Percentiles rank a stretch among this genome's conserved stretches.
These are phyloP conservation scores for Ceuthmochares aereus DNA, from an alignment of 2,113 vertebrate genomes.

Conservation along the genomic window DNA sequence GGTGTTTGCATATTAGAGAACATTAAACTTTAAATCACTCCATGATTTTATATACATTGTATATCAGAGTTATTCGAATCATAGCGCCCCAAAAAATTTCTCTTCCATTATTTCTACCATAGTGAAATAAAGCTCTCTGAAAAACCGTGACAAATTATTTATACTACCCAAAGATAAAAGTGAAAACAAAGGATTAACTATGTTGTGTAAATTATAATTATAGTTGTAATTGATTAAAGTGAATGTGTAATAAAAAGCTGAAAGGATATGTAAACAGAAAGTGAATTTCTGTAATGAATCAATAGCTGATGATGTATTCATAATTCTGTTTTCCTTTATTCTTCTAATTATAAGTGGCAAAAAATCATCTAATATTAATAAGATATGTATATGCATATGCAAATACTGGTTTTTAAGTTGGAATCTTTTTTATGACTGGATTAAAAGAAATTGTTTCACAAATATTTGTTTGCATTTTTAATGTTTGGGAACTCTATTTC, in stretches of 20 bases:
- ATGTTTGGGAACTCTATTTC: not conserved
- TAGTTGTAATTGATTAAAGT: slow-evolving; percentile 49
- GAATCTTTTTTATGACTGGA: not conserved
- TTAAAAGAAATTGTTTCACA: slow-evolving; percentile 14
- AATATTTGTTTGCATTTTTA: slow-evolving; percentile 54
- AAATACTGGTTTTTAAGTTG: slow-evolving; percentile 34
- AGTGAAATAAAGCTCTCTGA: not conserved
- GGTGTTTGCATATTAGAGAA: slow-evolving; percentile 19
- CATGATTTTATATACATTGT: not conserved
- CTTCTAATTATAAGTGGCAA: slow-evolving; percentile 40
- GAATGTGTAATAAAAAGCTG: slow-evolving; percentile 29
- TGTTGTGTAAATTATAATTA: slow-evolving; percentile 41
- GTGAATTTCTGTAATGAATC: slow-evolving; percentile 42
- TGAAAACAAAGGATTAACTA: slow-evolving; percentile 21
- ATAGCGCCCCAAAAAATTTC: not conserved
- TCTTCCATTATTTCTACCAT: not conserved
- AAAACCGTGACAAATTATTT: slow-evolving; percentile 14
- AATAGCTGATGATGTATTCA: slow-evolving; percentile 7
- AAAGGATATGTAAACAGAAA: slow-evolving; percentile 50
- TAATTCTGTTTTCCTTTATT: slow-evolving; percentile 29
- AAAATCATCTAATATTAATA: slow-evolving; percentile 58
- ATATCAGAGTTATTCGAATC: not conserved
- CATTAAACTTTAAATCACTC: slow-evolving; percentile 15
- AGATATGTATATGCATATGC: slow-evolving; percentile 39
- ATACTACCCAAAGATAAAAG: not conserved